Evolutionary conservation across 2,113 vertebrate genomes (phyloP), one percentile per base, ranked within the genome.

Genomic region (Eurypyga helias): DNA sequence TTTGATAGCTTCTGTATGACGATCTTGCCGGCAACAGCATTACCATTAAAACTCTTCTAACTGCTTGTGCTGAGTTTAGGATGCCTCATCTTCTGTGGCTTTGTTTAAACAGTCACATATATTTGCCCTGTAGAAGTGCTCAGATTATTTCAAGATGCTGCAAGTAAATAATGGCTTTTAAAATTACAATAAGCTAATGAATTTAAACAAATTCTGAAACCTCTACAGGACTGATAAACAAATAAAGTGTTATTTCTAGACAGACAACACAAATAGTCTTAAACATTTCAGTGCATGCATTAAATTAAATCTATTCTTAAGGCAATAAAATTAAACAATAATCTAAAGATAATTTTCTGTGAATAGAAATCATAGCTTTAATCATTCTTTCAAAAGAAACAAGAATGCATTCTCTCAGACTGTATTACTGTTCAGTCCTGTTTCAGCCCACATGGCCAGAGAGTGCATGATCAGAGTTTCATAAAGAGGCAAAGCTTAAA

Each of bases 401-500:
- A 49, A 65, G 51, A 86, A 46, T 62, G 3, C 38, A 65, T 77
- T 97, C 16, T 71, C 41, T 90, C 52, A 91, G 58, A 34, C 72
- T 88, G 7, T 83, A 38, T 67, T 76, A 54, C 76, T 89, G 48
- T 77, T 80, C 45, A 28, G 9, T 82, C 41, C 3, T 85, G 57
- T 93, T 97, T 96, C 70, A 89, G 79, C 64, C 29, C 79, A 21
- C n/a, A 29, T 49, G 66, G 55, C 60, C 75, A 71, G 64, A 69
- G 79, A 91, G 48, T 55, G 51, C 51, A 81, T 45, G 84, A 96
- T 69, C 80, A 73, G 76, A 75, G 79, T 90, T 93, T 78, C 57
- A 66, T 92, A 15, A 89, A 96, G 96, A 93, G 78, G 76, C 91
- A 92, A 86, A 93, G 80, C 81, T 90, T 84, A 82, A 78, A 55